Evolutionary conservation across 2,888 invertebrate genomes (phyloP), one percentile per base, ranked within the genome.

Genomic region (Leptogaster cylindrica): DNA sequence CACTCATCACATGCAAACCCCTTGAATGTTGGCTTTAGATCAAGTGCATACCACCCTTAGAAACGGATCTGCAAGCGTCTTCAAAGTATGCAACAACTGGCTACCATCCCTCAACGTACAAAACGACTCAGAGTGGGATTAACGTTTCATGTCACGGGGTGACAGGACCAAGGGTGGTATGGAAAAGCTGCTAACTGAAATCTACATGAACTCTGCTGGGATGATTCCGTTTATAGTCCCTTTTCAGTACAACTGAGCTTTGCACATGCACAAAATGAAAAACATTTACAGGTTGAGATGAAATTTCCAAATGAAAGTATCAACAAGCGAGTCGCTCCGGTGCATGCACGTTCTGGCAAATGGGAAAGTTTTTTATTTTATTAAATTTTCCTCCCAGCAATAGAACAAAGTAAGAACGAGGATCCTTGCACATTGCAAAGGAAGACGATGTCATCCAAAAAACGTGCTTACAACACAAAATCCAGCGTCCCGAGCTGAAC

Each of bases 31-130:
- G 55, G 58, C 66, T 58, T 58, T 66, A 66, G 58, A 66, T 66
- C 66, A 66, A 66, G 48, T 48, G 55, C 46, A 41, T 55, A 36
- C 46, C 58, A 55, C 55, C 33, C 46, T 14, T 25, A 46, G 31
- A 33, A 46, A 58, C 44, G 51, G 14, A 33, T 28, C 28, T 46
- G 31, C 25, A 20, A 14, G 33, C 33, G 55, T 58, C 46, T 44
- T 55, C 25, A 46, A 58, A 66, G 66, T 28, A 58, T 66, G 31
- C 66, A 66, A 48, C 66, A 66, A 66, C 66, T 66, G 66, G 66
- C 48, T 55, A 66, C 66, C 66, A 66, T 66, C 46, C 66, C 66
- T 66, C 66, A 66, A 66, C n/a, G 66, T 66, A 41, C n/a, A n/a
- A n/a, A 66, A 12, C 66, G 36, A 23, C 44, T 48, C 44, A 20